Conservation (phyloP, 2,888 invertebrate species). For the Alitta virens region DNA sequence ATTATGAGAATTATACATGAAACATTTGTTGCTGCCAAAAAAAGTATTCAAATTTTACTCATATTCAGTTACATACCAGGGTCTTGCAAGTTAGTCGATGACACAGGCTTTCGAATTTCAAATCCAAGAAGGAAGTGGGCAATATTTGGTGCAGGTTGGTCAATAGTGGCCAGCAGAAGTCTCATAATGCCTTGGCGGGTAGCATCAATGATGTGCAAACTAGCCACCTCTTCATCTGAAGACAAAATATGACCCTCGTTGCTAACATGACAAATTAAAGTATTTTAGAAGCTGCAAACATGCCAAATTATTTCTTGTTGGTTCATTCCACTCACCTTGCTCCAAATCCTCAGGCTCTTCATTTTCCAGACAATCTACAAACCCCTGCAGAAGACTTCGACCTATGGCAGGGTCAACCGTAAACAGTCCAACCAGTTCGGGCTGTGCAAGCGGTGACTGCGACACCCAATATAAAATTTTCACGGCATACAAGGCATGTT, state of each 20-base stretch:
- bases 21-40: too few species aligned
- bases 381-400: conserved; percentile 70
- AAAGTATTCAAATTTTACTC: too few species aligned
- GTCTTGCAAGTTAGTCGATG: conserved; percentile 76
- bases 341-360: conserved; percentile 56
- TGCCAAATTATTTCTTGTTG: too few species aligned
- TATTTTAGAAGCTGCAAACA: too few species aligned
- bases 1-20: too few species aligned
- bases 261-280: too few species aligned
- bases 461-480: conserved; percentile 71
- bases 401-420: conserved; percentile 64
- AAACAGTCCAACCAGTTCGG: conserved; percentile 73
- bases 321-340: background rate
- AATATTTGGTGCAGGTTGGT: conserved; percentile 78
- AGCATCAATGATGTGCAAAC: conserved; percentile 46
- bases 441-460: conserved; percentile 66
- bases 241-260: background rate
- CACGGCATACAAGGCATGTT: conserved; percentile 69
- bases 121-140: conserved; percentile 87
- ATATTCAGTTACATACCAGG: conserved; percentile 45
- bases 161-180: conserved; percentile 74
- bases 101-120: conserved; percentile 74
- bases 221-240: conserved; percentile 23
- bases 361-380: conserved; percentile 81
- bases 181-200: conserved; percentile 62